A percentile compares a stretch with the other conserved stretches of the same genome.
These are phyloP conservation scores for Labroides dimidiatus DNA, from an alignment of 2,797 vertebrate genomes.

Conservation along the genomic window DNA sequence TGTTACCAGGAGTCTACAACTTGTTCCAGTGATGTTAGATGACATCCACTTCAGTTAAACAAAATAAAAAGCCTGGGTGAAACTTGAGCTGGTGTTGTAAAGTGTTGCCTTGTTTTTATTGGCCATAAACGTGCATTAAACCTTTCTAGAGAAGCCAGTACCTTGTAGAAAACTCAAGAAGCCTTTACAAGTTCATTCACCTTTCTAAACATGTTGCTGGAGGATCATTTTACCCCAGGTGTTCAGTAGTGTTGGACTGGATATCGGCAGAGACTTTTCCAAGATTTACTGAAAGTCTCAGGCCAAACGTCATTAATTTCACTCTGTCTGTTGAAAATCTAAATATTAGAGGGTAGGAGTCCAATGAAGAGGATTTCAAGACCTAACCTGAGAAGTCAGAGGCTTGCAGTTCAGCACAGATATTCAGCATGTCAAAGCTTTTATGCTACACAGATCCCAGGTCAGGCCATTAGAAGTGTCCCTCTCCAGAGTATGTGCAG, in stretches of 20 bases:
- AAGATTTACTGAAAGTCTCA: constrained; percentile 35
- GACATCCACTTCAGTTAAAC: constrained; percentile 20
- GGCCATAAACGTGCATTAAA: constrained; percentile 33
- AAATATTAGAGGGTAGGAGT: constrained; percentile 51
- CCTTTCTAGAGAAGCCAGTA: constrained; percentile 28
- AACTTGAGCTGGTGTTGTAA: constrained; percentile 26
- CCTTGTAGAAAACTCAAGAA: constrained; percentile 18
- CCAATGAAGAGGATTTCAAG: constrained; percentile 30
- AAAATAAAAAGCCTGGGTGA: constrained; percentile 23
- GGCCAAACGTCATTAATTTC: constrained; percentile 38
- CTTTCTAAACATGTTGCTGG: constrained; percentile 38
- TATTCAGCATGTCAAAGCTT: constrained; percentile 58
- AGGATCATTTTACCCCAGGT: not conserved
- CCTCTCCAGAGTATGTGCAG: constrained; percentile 42
- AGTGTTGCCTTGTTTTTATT: constrained; percentile 43
- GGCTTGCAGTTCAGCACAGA: constrained; percentile 13
- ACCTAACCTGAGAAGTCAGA: constrained; percentile 43
- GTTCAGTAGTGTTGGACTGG: constrained; percentile 25
- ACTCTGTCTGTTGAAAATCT: constrained; percentile 49
- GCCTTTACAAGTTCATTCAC: constrained; percentile 52
- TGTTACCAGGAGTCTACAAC: constrained; percentile 26
- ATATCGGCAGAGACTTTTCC: constrained; percentile 26
- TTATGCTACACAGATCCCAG: constrained; percentile 57
- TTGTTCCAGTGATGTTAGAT: constrained; percentile 16
- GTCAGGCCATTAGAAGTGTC: constrained; percentile 48